Base-by-base conservation (phyloP, 2,797 vertebrate genomes). In the Chelmon rostratus region DNA sequence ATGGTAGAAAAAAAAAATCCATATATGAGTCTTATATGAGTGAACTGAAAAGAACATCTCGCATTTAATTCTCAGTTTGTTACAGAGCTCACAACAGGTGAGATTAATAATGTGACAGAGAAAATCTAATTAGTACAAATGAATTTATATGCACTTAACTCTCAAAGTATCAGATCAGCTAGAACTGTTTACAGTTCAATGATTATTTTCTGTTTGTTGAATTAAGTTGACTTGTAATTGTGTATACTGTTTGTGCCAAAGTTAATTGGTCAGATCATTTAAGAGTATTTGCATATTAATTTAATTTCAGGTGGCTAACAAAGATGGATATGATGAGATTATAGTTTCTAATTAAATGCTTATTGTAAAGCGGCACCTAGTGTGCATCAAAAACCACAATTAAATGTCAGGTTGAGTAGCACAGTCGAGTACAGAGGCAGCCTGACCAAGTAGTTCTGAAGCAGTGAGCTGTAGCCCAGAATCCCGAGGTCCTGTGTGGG, bases 401-500 rank as follows among this genome's bases (percentile, higher is more conserved):
- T 38, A 35, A 63, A 69, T 58, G 69, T 78, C 54, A 62, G 74
- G 73, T 79, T 80, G 80, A 87, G 79, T 61, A 65, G 78, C 25
- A 33, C 78, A 82, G 82, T 86, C 69, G 68, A 81, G 82, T 77
- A 68, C 80, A 57, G 53, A 83, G 71, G 64, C 77, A 76, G 47
- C 59, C 63, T 49, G 78, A 79, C 75, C 72, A 62, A 85, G 80
- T 40, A 59, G 68, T 83, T 87, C 62, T 73, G 70, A 78, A 73
- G 71, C 76, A 42, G 62, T 47, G 72, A 75, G 84, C 72, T 69
- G 79, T 76, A 56, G 74, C 81, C 46, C 79, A 81, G 82, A 81
- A 89, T 87, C 79, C 71, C 83, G 70, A 84, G 86, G 91, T 89
- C 81, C 71, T 84, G 86, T 89, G 90, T 91, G 89, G 93, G 93